Conservation (phyloP, 2,888 invertebrate species). For the Pogonocherus hispidulus region DNA sequence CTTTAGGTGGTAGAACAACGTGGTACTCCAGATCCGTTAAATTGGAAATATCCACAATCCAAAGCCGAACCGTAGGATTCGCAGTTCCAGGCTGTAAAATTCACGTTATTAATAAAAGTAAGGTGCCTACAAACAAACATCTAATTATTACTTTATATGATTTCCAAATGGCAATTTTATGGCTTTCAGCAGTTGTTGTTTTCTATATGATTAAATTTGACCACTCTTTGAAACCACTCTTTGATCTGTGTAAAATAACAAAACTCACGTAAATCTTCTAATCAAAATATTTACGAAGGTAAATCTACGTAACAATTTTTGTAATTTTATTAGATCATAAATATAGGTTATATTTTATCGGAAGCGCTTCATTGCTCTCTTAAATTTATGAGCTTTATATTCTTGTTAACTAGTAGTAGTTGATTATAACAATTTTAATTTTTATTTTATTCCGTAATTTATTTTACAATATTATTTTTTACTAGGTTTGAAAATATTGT, state of each 20-base stretch:
- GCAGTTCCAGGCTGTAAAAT: conserved; percentile 82
- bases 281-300: not conserved
- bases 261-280: not conserved
- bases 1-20: conserved; percentile 81
- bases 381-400: no score
- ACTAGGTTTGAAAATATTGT: no score
- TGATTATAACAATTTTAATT: no score
- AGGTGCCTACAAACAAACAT: no score
- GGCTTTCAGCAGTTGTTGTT: not conserved
- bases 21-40: conserved; percentile 75
- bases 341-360: not conserved
- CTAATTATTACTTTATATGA: not conserved
- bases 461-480: no score
- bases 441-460: no score
- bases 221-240: not conserved
- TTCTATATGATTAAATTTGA: not conserved
- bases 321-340: not conserved
- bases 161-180: not conserved
- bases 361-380: no score
- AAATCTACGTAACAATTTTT: not conserved
- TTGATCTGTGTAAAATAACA: not conserved
- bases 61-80: conserved; percentile 88
- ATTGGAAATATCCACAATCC: conserved; percentile 84
- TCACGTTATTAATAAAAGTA: not conserved
- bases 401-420: no score